Base-by-base conservation (phyloP, 2,797 vertebrate genomes). In the Melanotaenia parkinsoni region DNA sequence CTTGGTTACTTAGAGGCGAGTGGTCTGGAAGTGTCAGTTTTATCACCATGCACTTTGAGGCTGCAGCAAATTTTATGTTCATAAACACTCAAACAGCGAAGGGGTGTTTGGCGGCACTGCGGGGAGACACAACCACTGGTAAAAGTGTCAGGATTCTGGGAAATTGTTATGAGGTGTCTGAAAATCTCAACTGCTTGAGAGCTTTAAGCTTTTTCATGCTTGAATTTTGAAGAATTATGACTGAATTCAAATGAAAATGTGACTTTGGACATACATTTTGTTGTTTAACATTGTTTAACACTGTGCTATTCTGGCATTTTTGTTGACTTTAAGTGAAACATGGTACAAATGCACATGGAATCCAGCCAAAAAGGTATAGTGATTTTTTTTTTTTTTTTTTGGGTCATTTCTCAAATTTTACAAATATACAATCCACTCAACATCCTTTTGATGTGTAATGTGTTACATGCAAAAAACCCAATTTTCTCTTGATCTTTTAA, bases 61-160 rank as follows among this genome's bases (percentile, higher is more conserved):
- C 69, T 43, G 60, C 79, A 58, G 6, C 2, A 12, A 26, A 26
- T 63, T 86, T 85, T 58, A 64, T 81, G 81, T 83, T 43, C 80
- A 81, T 73, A 74, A 78, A 83, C 78, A 79, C 37, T 64, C 40
- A 6, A 60, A 83, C 54, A 73, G 74, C 61, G 82, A 76, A 75
- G 22, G 65, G 20, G 35, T 73, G 67, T 74, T 80, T 6, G 8
- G 59, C 24, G 2, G 81, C 54, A 38, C 66, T 54, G 47, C 26
- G 28, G 58, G 56, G 70, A 68, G 40, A 69, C 51, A n/a, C 32
- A 63, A 61, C 70, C 32, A 28, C 54, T 60, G 65, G 10, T 26
- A 9, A 62, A 76, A 77, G 51, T 69, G 37, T 61, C 8, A 45
- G 26, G 37, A 43, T 73, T 81, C 68, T 68, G 59, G 72, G 64